phyloP scores from a whole-genome alignment of 2,113 vertebrate species.

The Malurus alboscapulatus region DNA sequence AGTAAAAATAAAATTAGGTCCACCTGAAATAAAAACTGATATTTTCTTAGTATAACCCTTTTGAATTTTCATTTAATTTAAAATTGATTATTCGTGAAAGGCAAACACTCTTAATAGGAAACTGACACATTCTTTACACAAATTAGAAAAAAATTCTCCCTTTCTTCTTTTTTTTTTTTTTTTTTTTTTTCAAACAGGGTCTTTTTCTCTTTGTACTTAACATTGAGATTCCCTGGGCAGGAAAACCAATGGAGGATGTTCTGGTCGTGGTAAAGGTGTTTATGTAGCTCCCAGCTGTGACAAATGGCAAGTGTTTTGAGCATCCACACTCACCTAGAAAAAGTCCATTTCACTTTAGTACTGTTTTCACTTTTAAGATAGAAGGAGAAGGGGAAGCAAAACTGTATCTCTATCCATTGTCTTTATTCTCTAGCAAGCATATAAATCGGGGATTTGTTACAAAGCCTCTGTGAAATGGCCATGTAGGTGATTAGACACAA shows the following conservation, averaged over 20 bases:
- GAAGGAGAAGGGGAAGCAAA: background rate
- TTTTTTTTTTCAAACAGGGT: background rate
- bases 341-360: background rate
- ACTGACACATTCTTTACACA: background rate
- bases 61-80: background rate
- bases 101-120: background rate
- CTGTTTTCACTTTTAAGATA: background rate
- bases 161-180: background rate
- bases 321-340: background rate
- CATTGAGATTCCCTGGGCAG: background rate
- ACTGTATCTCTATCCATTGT: background rate
- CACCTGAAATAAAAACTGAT: background rate
- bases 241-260: background rate
- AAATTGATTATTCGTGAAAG: background rate
- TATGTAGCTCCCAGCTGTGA: background rate
- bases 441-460: background rate
- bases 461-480: background rate
- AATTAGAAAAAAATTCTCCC: background rate
- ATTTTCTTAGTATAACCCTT: background rate
- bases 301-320: background rate
- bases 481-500: background rate
- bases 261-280: background rate
- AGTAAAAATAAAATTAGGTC: background rate
- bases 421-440: background rate
- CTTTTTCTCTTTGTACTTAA: background rate